Evolutionary conservation across 2,797 vertebrate species (phyloP).

Genomic region (Setipinna tenuifilis): DNA sequence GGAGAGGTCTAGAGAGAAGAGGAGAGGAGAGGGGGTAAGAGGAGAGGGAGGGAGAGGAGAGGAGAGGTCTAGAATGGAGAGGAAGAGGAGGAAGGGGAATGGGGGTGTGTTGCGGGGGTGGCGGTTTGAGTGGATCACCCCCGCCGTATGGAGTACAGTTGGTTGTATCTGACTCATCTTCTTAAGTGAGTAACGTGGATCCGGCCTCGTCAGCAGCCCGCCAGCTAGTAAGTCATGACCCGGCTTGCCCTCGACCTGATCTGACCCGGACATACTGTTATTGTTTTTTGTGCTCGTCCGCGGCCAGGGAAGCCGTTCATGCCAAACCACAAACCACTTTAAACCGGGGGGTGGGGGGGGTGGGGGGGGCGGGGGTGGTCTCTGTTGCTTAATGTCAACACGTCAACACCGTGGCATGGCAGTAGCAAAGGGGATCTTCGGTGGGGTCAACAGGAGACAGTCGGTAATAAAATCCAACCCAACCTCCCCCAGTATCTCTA

Average conservation of each 20-base stretch:
- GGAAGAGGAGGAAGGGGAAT: too few relatives aligned
- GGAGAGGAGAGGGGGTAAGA: too few relatives aligned
- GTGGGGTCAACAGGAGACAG: neutral
- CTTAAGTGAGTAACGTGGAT: constrained; percentile 20
- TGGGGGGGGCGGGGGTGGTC: too few relatives aligned
- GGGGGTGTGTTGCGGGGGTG: too few relatives aligned
- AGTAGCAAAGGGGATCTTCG: neutral
- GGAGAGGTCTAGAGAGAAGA: too few relatives aligned
- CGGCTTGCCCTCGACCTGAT: neutral
- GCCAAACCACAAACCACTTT: neutral
- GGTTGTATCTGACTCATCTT: constrained; percentile 13
- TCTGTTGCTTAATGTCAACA: neutral
- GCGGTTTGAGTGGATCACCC: neutral
- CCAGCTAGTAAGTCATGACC: constrained; percentile 3
- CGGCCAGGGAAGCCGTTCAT: neutral
- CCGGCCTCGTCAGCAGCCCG: neutral
- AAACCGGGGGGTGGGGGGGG: neutral
- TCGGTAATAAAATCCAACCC: neutral
- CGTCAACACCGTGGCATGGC: neutral
- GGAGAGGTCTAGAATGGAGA: too few relatives aligned
- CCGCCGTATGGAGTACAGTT: too few relatives aligned
- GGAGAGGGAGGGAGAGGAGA: too few relatives aligned
- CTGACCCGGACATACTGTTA: neutral
- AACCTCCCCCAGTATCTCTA: neutral
- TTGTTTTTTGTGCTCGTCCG: neutral